Percentiles rank a stretch among this genome's conserved stretches.
Conservation (phyloP, 2,113 vertebrate genomes). For the Alces alces region DNA sequence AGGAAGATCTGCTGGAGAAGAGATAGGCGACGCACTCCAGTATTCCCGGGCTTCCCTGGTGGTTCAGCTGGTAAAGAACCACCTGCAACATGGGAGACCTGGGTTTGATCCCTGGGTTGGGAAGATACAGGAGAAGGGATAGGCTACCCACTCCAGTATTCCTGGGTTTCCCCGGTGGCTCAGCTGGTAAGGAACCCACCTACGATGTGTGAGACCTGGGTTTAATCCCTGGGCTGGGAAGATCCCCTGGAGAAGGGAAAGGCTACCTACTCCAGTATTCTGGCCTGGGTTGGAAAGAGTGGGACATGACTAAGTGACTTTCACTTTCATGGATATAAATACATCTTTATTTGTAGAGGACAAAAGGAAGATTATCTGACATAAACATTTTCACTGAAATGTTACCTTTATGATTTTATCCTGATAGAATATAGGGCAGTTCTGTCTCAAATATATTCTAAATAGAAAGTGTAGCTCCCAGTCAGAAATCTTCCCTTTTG, state of each 20-base stretch:
- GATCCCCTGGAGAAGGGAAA: not conserved
- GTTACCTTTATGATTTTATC: slow-evolving; percentile 12
- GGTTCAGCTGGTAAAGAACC: too few species aligned
- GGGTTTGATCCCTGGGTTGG: too few species aligned
- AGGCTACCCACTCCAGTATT: not conserved
- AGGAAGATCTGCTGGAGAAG: too few species aligned
- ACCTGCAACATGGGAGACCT: too few species aligned
- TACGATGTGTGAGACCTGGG: not conserved
- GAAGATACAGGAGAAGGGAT: not conserved
- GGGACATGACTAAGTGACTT: not conserved
- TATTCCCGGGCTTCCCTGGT: too few species aligned
- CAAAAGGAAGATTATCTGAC: slow-evolving; percentile 3
- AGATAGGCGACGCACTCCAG: too few species aligned
- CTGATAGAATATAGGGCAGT: not conserved
- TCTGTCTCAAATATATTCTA: not conserved
- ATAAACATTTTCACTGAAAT: slow-evolving; percentile 57
- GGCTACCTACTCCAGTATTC: not conserved
- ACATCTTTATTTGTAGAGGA: slow-evolving; percentile 27
- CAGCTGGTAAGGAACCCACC: not conserved
- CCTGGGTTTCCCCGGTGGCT: not conserved
- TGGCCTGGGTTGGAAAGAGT: not conserved
- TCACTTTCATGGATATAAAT: not conserved
- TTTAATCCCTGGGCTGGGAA: not conserved
- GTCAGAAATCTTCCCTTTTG: not conserved
- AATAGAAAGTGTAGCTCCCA: not conserved